Evolutionary conservation across 1,140 invertebrate genomes (phyloP).

Genomic region (Papilio helenus): DNA sequence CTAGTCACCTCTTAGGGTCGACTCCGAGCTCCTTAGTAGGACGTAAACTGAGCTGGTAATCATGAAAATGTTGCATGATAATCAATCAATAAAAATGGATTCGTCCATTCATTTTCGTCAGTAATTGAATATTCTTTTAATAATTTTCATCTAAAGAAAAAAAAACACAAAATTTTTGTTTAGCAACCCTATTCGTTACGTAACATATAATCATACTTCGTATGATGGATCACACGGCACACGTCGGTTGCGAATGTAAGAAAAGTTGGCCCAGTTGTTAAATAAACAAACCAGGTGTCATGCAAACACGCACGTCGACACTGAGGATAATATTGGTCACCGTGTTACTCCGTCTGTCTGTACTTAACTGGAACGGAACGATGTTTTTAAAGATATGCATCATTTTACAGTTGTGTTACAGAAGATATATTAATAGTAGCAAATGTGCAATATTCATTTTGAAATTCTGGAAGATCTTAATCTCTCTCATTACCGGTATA

Average conservation of each 20-base stretch:
- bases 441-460: too few species aligned
- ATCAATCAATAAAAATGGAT: neutral
- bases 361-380: conserved; percentile 22
- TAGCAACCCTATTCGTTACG: conserved; percentile 6
- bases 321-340: conserved; percentile 33
- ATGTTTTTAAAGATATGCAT: neutral
- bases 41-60: too few species aligned
- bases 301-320: conserved; percentile 17
- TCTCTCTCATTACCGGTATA: too few species aligned
- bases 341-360: conserved; percentile 8
- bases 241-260: conserved; percentile 24
- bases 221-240: conserved; percentile 28
- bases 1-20: too few species aligned
- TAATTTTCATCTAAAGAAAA: neutral
- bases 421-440: too few species aligned
- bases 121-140: neutral
- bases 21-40: too few species aligned
- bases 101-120: neutral
- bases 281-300: conserved; percentile 35
- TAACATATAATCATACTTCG: neutral
- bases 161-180: neutral
- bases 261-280: conserved; percentile 33
- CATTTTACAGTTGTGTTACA: neutral
- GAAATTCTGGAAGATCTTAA: too few species aligned
- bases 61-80: too few species aligned